Evolutionary conservation across 2,797 vertebrate species (phyloP).

Genomic region (Heterohyrax brucei): DNA sequence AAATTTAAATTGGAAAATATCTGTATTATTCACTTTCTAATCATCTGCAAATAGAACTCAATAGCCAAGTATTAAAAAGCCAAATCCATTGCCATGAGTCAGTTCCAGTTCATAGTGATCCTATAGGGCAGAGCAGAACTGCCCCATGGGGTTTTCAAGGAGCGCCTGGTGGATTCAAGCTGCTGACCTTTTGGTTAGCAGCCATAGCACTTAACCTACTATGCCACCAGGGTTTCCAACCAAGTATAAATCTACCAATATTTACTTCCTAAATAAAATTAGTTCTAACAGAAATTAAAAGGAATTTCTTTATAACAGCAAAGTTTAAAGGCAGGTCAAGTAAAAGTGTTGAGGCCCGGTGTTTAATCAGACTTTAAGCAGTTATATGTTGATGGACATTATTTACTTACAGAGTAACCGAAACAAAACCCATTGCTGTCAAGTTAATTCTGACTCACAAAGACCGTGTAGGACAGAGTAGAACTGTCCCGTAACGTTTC

Average conservation of each 20-base stretch:
- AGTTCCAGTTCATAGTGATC: too few species aligned
- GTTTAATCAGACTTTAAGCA: slow-evolving; percentile 33
- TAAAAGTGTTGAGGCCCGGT: slow-evolving; percentile 15
- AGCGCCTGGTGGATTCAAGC: too few species aligned
- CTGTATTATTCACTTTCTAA: slow-evolving; percentile 27
- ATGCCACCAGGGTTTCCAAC: background rate
- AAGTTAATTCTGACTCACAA: background rate
- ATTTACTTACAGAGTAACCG: background rate
- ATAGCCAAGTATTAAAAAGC: slow-evolving; percentile 16
- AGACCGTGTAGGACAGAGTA: background rate
- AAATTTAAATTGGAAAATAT: background rate
- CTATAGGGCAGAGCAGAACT: too few species aligned
- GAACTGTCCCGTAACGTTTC: background rate
- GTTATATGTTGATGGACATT: slow-evolving; percentile 29
- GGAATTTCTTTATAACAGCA: slow-evolving; percentile 27
- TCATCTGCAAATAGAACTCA: slow-evolving; percentile 56
- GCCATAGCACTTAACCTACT: too few species aligned
- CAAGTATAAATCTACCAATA: slow-evolving; percentile 57
- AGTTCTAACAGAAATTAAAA: slow-evolving; percentile 53
- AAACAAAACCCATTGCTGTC: background rate
- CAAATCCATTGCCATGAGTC: too few species aligned
- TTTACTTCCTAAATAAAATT: slow-evolving; percentile 64
- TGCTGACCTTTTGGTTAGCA: too few species aligned
- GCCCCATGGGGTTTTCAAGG: too few species aligned
- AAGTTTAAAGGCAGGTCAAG: slow-evolving; percentile 35